Evolutionary conservation across 2,113 vertebrate species (phyloP), one percentile per base, ranked within the genome.

Genomic region (Brevimyrus niger): DNA sequence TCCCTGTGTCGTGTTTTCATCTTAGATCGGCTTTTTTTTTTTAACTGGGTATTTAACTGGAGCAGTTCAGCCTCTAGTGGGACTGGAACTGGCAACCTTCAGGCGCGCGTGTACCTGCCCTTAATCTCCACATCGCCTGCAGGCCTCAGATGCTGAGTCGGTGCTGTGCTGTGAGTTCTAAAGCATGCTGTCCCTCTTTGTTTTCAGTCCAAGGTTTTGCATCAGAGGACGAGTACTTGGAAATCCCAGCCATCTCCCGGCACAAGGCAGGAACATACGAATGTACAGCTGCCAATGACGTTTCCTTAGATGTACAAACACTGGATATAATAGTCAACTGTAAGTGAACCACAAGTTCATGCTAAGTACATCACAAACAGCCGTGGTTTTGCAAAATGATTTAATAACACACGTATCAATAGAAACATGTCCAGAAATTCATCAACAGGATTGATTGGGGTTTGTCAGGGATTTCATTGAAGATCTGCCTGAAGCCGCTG

Each of bases 291-390:
- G 95, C 96, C 93, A 99, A 99, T 0, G 97, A 99, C 0, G 98
- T 99, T 84, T 97, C 97, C 0, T 94, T 96, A 0, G 98, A 98
- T 2, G 95, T 96, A 3, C 96, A 97, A 93, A 97, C 97, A 86
- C 96, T 99, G 48, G 97, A 97, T 95, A 96, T 99, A 94, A 97
- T 96, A 0, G 98, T 99, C 91, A 99, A 99, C 96, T 99, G 98
- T 99, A 93, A 99, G 98, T 97, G 8, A 1, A 13, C 23, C 46
- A 3, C 51, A 13, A 73, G 55, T n/a, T 21, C 48, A 13, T 51
- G 27, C 35, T 21, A 73, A 23, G 53, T 55, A 17, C 51, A 23
- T 50, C 38, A 50, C 46, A 73, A 83, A n/a, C 47, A 51, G 50
- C 47, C 1, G 0, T 31, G 21, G 50, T 55, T 51, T 53, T 53